Evolutionary conservation across 1,140 invertebrate genomes (phyloP).

Genomic region (Fopius arisanus): DNA sequence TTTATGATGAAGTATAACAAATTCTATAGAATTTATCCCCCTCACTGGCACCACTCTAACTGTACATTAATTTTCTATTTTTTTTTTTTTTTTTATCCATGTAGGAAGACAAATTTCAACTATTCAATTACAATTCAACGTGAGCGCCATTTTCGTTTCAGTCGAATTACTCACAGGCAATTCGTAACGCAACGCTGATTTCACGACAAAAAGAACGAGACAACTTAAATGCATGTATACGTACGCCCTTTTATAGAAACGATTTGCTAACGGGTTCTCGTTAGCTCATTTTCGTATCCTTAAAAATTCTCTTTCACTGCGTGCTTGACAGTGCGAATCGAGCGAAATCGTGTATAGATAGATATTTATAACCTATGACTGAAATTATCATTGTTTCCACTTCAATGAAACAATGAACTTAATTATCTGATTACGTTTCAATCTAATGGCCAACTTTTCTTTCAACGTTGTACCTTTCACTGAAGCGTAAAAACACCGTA

Average conservation of each 20-base stretch:
- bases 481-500: neutral
- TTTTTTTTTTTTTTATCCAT: neutral
- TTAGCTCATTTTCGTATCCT: slow-evolving; percentile 29
- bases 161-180: slow-evolving; percentile 39
- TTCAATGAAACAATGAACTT: slow-evolving; percentile 1
- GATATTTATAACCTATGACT: neutral
- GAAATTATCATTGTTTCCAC: neutral
- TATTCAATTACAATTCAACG: slow-evolving; percentile 7
- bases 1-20: neutral
- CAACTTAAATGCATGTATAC: slow-evolving; percentile 2
- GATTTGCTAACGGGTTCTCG: slow-evolving; percentile 47
- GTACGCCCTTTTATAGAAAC: slow-evolving; percentile 32
- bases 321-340: neutral
- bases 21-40: neutral
- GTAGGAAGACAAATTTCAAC: neutral
- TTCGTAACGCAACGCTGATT: slow-evolving; percentile 37
- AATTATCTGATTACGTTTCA: slow-evolving; percentile 11
- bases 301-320: neutral
- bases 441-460: neutral
- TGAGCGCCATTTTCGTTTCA: slow-evolving; percentile 45
- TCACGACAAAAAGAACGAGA: neutral
- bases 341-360: neutral
- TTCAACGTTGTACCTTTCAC: neutral
- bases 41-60: neutral
- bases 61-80: neutral